Evolutionary conservation across 1,140 invertebrate genomes (phyloP).

Genomic region (Conus betulinus): DNA sequence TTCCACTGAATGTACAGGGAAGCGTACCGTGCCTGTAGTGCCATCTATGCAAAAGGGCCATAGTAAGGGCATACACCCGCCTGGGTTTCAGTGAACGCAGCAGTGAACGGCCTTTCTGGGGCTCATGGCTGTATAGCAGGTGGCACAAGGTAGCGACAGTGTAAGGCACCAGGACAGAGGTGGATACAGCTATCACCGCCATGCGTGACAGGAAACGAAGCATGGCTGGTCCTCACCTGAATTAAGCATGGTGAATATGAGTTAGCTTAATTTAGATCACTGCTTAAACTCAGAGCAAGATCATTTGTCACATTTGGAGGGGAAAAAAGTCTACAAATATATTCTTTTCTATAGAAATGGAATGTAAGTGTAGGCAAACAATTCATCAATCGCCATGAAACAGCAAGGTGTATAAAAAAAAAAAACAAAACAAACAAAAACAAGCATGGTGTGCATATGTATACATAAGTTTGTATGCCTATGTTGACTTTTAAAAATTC

Average conservation of each 20-base stretch:
- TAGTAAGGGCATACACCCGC: conserved; percentile 72
- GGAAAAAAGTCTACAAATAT: no score
- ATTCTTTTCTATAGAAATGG: no score
- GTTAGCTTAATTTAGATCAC: not conserved
- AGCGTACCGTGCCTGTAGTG: conserved; percentile 59
- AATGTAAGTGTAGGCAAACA: no score
- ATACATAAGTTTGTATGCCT: no score
- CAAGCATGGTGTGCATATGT: no score
- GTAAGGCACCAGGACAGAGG: conserved; percentile 68
- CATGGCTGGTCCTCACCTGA: conserved; percentile 40
- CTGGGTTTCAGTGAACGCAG: conserved; percentile 64
- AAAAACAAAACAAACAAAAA: no score
- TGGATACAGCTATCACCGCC: conserved; percentile 47
- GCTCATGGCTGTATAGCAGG: conserved; percentile 67
- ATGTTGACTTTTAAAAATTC: no score
- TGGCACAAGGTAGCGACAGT: conserved; percentile 65
- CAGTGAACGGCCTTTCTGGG: conserved; percentile 54
- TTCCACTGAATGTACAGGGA: conserved; percentile 64
- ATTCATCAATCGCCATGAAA: no score
- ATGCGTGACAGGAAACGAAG: conserved; percentile 41
- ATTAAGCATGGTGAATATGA: not conserved
- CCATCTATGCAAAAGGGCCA: conserved; percentile 62
- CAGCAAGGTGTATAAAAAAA: no score
- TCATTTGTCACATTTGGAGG: no score
- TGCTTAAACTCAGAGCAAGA: no score